Conservation (phyloP, 1,140 invertebrate genomes). For the Chionoecetes opilio region DNA sequence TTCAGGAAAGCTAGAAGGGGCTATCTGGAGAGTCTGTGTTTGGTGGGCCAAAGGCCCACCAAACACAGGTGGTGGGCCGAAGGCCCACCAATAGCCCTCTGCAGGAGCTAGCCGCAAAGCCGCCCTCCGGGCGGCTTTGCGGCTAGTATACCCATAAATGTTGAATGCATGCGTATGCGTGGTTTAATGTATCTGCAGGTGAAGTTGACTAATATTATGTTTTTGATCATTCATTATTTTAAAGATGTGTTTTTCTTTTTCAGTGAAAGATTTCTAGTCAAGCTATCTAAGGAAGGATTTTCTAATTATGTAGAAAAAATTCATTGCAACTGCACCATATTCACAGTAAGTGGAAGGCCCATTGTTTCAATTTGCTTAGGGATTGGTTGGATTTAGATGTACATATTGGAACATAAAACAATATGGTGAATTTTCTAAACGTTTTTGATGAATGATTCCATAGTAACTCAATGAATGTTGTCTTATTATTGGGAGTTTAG, state of each 20-base stretch:
- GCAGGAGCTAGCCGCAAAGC: too few relatives aligned
- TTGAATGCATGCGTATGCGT: neutral
- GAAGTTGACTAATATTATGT: slow-evolving; percentile 16
- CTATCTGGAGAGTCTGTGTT: too few relatives aligned
- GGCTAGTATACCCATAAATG: neutral
- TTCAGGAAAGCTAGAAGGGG: too few relatives aligned
- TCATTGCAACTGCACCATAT: slow-evolving; percentile 94
- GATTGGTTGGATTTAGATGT: neutral
- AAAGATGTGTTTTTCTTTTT: slow-evolving; percentile 79
- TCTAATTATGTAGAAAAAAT: slow-evolving; percentile 94
- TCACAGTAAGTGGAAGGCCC: slow-evolving; percentile 88
- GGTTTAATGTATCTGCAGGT: neutral
- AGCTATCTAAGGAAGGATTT: slow-evolving; percentile 94
- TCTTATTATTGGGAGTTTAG: neutral
- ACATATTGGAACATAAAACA: neutral
- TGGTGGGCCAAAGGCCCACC: too few relatives aligned
- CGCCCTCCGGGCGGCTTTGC: too few relatives aligned
- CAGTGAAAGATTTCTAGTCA: slow-evolving; percentile 94
- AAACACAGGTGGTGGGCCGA: too few relatives aligned
- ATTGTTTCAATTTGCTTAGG: neutral
- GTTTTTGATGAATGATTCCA: too few relatives aligned
- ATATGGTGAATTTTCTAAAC: too few relatives aligned
- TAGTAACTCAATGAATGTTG: too few relatives aligned
- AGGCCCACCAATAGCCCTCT: too few relatives aligned
- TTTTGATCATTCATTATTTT: neutral